Evolutionary conservation across 1,140 invertebrate genomes (phyloP).

Genomic region (Achatina immaculata): DNA sequence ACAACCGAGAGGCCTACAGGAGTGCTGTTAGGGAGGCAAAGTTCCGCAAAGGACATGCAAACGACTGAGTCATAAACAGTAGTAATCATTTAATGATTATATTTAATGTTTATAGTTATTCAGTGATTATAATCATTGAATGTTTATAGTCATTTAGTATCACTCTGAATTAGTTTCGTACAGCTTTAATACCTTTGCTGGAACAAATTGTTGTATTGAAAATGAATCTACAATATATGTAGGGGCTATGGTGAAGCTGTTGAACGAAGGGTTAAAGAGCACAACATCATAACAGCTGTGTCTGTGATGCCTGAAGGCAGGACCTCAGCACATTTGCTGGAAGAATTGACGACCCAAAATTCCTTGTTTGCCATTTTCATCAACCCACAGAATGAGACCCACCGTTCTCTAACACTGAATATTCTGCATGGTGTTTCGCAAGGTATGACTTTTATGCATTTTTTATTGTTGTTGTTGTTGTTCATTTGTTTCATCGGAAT

Average conservation of each 20-base stretch:
- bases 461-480: not conserved
- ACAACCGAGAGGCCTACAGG: too few relatives aligned
- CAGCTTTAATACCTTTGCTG: too few relatives aligned
- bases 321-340: slow-evolving; percentile 86
- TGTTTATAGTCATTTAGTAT: too few relatives aligned
- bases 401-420: slow-evolving; percentile 89
- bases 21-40: too few relatives aligned
- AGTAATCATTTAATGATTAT: too few relatives aligned
- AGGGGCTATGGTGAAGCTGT: slow-evolving; percentile 92
- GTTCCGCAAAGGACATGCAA: too few relatives aligned
- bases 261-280: slow-evolving; percentile 84
- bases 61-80: too few relatives aligned
- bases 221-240: too few relatives aligned
- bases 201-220: too few relatives aligned
- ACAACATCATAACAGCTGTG: slow-evolving; percentile 86
- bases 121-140: too few relatives aligned
- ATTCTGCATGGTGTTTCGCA: slow-evolving; percentile 91
- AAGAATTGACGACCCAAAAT: slow-evolving; percentile 86
- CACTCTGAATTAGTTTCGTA: too few relatives aligned
- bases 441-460: slow-evolving; percentile 75
- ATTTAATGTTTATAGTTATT: too few relatives aligned
- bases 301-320: slow-evolving; percentile 88
- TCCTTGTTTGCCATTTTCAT: slow-evolving; percentile 91
- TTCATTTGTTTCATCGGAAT: not conserved
- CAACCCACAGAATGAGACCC: slow-evolving; percentile 85